These are phyloP conservation scores for Oreortyx pictus DNA, from an alignment of 2,797 vertebrate genomes.

Conservation along the genomic window DNA sequence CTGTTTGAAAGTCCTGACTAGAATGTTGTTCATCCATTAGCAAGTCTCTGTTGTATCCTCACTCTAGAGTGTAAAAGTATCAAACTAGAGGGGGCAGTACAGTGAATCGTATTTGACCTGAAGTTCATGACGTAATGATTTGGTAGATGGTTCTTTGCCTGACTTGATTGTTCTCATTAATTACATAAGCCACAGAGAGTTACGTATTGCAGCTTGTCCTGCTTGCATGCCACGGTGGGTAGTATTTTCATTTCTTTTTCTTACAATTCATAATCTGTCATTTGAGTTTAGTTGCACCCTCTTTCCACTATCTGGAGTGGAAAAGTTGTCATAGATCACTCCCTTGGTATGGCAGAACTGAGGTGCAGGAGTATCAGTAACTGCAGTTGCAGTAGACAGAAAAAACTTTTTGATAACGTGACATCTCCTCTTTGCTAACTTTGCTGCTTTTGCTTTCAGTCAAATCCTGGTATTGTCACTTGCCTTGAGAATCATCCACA, in stretches of 20 bases:
- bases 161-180: background rate
- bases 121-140: background rate
- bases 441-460: constrained; percentile 78
- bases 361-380: background rate
- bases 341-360: background rate
- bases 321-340: background rate
- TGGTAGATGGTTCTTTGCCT: background rate
- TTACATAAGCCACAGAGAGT: background rate
- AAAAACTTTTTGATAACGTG: background rate
- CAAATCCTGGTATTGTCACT: constrained; percentile 91
- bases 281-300: background rate
- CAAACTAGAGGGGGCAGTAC: background rate
- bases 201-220: background rate
- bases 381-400: background rate
- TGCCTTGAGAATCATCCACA: constrained; percentile 96
- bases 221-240: background rate
- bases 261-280: background rate
- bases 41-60: background rate
- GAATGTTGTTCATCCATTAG: background rate
- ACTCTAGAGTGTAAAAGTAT: background rate
- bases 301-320: background rate
- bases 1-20: background rate
- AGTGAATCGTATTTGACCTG: background rate
- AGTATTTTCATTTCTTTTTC: background rate
- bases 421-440: background rate